Conservation (phyloP, 30 jellyfish, hydroid and myxozoan genomes). For the Pelagia noctiluca region DNA sequence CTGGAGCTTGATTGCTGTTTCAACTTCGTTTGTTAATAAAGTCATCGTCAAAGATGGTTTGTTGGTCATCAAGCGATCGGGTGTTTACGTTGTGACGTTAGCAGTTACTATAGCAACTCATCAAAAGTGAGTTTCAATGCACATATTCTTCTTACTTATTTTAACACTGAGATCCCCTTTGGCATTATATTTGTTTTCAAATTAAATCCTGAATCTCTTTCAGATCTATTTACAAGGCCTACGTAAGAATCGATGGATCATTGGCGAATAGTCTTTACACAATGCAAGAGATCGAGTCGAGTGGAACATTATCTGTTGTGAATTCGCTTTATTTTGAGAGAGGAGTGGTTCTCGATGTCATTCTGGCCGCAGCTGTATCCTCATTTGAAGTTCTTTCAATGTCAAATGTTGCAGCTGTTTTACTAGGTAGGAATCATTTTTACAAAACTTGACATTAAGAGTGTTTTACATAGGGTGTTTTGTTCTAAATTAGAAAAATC, state of each 20-base stretch:
- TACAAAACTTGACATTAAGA: neutral
- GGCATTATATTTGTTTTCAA: neutral
- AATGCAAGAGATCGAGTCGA: constrained; percentile 23
- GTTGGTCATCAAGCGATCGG: constrained; percentile 26
- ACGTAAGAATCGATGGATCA: constrained; percentile 10
- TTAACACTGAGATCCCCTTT: neutral
- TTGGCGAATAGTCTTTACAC: neutral
- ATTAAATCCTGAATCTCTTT: neutral
- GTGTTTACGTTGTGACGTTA: constrained; percentile 38
- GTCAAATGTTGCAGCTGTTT: constrained; percentile 10
- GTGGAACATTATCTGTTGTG: constrained; percentile 35
- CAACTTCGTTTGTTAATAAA: neutral
- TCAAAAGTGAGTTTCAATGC: neutral
- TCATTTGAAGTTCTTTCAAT: constrained; percentile 3
- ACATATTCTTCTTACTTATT: neutral
- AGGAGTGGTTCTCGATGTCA: constrained; percentile 26
- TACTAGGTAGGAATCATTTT: constrained; percentile 31
- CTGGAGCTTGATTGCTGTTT: neutral
- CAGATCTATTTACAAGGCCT: constrained; percentile 30
- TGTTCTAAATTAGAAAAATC: no score
- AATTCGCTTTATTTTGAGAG: constrained; percentile 51
- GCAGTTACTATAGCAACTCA: neutral
- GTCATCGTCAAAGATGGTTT: constrained; percentile 13
- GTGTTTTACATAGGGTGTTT: no score
- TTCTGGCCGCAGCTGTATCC: neutral